These are phyloP conservation scores for Itoplectis maculator DNA, from an alignment of 2,888 invertebrate species.

Conservation along the genomic window DNA sequence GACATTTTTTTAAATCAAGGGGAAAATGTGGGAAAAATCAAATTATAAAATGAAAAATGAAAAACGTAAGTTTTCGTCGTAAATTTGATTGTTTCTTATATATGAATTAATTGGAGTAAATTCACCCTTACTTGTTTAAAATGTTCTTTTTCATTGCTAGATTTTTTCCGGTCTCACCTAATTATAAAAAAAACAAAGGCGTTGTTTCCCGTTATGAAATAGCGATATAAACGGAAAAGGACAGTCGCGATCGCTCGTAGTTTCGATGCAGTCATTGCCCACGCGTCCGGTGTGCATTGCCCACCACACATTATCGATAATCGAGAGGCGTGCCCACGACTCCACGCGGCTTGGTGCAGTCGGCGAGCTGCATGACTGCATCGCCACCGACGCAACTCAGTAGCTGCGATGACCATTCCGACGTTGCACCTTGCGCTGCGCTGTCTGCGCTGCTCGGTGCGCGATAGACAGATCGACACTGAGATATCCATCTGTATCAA, in stretches of 20 bases:
- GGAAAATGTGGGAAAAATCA: too few species aligned
- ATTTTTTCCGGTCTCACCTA: neutral
- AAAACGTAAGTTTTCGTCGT: too few species aligned
- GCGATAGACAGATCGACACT: slow-evolving; percentile 6
- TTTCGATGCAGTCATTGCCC: slow-evolving; percentile 40
- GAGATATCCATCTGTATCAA: neutral
- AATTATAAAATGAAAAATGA: too few species aligned
- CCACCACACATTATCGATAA: slow-evolving; percentile 39
- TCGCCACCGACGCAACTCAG: neutral
- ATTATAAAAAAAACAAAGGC: slow-evolving; percentile 10
- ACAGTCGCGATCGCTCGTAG: slow-evolving; percentile 13
- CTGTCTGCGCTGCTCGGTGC: neutral
- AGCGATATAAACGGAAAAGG: slow-evolving; percentile 7
- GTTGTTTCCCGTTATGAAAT: slow-evolving; percentile 40
- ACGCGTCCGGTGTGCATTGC: slow-evolving; percentile 39
- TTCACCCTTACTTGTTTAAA: neutral
- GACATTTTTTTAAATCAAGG: too few species aligned
- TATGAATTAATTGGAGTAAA: too few species aligned
- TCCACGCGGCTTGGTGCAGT: slow-evolving; percentile 24
- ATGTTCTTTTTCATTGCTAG: neutral
- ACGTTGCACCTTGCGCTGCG: slow-evolving; percentile 9
- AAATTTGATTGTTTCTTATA: too few species aligned
- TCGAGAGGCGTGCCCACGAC: slow-evolving; percentile 34
- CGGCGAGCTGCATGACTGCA: slow-evolving; percentile 13
- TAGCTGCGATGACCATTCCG: neutral